phyloP scores from a whole-genome alignment of 2,797 vertebrate species.

The Pteropus rufus region DNA sequence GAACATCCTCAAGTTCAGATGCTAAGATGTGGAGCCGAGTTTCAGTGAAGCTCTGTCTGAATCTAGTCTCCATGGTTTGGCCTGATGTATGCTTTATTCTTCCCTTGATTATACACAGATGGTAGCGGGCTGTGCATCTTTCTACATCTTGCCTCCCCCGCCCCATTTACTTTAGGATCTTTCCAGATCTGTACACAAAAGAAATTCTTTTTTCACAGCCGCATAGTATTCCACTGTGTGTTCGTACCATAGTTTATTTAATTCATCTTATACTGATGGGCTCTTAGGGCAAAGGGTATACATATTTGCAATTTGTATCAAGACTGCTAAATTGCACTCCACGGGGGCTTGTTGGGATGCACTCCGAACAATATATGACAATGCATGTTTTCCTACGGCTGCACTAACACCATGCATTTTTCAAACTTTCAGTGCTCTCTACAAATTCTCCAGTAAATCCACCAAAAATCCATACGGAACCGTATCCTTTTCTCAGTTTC shows the following conservation, averaged over 20 bases:
- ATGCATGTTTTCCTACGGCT: not conserved
- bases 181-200: not conserved
- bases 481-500: not conserved
- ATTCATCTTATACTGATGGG: not conserved
- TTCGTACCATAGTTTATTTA: not conserved
- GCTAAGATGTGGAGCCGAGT: not conserved
- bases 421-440: not conserved
- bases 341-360: not conserved
- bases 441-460: not conserved
- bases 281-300: not conserved
- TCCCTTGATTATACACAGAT: not conserved
- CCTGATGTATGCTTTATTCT: not conserved
- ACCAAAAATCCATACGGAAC: not conserved
- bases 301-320: not conserved
- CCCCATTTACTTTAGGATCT: not conserved
- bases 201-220: not conserved
- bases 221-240: not conserved
- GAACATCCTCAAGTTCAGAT: not conserved
- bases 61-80: not conserved
- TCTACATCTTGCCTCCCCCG: not conserved
- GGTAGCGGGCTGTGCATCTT: not conserved
- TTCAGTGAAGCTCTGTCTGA: not conserved
- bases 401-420: not conserved
- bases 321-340: not conserved
- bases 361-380: not conserved